Evolutionary conservation across 1,140 invertebrate genomes (phyloP).

Genomic region (Cydia splendana): DNA sequence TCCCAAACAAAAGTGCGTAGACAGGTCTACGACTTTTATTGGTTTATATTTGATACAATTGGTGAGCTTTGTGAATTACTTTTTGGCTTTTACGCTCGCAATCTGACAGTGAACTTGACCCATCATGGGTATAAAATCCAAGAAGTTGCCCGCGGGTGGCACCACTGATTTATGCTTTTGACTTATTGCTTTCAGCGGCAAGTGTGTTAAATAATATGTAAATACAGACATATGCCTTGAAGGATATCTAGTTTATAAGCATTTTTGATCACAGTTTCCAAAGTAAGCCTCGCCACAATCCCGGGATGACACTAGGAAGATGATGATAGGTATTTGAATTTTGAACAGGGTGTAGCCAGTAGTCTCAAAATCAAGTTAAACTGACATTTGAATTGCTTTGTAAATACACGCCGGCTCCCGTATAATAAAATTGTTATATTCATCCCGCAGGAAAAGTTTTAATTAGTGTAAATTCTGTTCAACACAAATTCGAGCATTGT

Average conservation of each 20-base stretch:
- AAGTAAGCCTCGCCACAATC: too few species aligned
- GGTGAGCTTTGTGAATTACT: slow-evolving; percentile 43
- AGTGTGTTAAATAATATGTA: not conserved
- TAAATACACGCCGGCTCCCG: too few species aligned
- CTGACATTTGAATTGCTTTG: too few species aligned
- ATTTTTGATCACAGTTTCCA: too few species aligned
- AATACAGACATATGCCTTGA: too few species aligned
- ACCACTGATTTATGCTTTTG: not conserved
- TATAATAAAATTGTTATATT: too few species aligned
- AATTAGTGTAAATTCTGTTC: not conserved
- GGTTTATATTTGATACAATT: not conserved
- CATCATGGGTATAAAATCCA: not conserved
- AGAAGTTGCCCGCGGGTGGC: not conserved
- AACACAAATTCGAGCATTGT: not conserved
- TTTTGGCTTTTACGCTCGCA: slow-evolving; percentile 22
- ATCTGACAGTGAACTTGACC: slow-evolving; percentile 46
- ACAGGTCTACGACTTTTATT: not conserved
- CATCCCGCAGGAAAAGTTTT: not conserved
- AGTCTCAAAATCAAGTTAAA: too few species aligned
- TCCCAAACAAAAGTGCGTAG: not conserved
- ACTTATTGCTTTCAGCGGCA: not conserved
- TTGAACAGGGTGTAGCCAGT: too few species aligned
- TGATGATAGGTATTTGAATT: too few species aligned
- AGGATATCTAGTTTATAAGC: too few species aligned
- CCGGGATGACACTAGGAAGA: too few species aligned